A percentile compares a stretch with the other conserved stretches of the same genome.
Evolutionary conservation across 2,888 invertebrate genomes (phyloP).

Genomic region (Beris chalybata): DNA sequence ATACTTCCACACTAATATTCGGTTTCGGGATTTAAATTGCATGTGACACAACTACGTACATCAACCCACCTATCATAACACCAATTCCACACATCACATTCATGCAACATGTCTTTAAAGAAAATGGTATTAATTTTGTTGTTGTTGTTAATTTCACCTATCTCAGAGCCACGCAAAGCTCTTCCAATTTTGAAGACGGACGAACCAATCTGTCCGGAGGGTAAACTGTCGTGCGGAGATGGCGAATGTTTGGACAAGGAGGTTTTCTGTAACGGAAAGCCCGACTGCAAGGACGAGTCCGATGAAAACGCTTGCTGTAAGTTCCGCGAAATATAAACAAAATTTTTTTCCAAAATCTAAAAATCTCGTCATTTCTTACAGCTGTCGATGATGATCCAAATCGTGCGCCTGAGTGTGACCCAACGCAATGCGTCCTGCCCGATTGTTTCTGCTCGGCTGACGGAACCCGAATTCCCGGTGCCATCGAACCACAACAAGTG

Average conservation of each 20-base stretch:
- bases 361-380: constrained; percentile 48
- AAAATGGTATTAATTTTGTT: too few relatives aligned
- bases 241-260: constrained; percentile 91
- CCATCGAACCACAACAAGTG: constrained; percentile 79
- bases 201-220: constrained; percentile 88
- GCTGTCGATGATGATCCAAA: constrained; percentile 90
- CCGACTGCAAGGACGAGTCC: constrained; percentile 91
- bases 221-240: constrained; percentile 87
- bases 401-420: constrained; percentile 88
- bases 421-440: constrained; percentile 82
- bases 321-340: constrained; percentile 54
- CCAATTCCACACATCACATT: too few relatives aligned
- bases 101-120: too few relatives aligned
- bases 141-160: background rate
- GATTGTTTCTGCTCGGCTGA: constrained; percentile 94
- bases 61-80: too few relatives aligned
- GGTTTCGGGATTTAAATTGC: too few relatives aligned
- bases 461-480: constrained; percentile 85
- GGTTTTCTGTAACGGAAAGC: constrained; percentile 90
- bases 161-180: constrained; percentile 84
- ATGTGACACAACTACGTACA: too few relatives aligned
- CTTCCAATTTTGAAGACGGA: constrained; percentile 89
- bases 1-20: too few relatives aligned
- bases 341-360: background rate
- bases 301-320: constrained; percentile 95